phyloP scores from a whole-genome alignment of 2,888 invertebrate genomes.

The Melanostoma mellinum region DNA sequence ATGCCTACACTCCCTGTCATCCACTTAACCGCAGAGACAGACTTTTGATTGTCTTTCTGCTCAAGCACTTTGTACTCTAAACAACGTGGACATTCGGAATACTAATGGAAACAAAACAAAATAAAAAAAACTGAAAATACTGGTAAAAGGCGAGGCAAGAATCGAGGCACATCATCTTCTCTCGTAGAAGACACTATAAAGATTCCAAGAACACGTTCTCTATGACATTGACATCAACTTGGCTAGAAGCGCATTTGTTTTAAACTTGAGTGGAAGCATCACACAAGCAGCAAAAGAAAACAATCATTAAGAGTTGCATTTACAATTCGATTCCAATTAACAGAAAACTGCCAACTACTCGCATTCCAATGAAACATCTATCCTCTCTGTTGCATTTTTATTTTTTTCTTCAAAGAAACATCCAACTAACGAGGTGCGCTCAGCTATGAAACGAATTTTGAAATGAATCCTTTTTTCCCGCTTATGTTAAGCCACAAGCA shows the following conservation, averaged over 20 bases:
- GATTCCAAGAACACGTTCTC: slow-evolving; percentile 62
- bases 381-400: slow-evolving; percentile 35
- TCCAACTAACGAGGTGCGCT: slow-evolving; percentile 69
- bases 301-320: slow-evolving; percentile 69
- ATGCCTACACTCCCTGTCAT: slow-evolving; percentile 31
- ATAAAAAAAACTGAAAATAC: slow-evolving; percentile 36
- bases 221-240: slow-evolving; percentile 53
- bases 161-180: slow-evolving; percentile 31
- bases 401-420: slow-evolving; percentile 6
- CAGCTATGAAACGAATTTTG: slow-evolving; percentile 71
- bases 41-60: slow-evolving; percentile 67
- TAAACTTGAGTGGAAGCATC: slow-evolving; percentile 26
- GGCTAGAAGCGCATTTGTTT: slow-evolving; percentile 44
- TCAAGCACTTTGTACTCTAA: slow-evolving; percentile 60
- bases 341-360: slow-evolving; percentile 68
- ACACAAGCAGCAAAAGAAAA: slow-evolving; percentile 34
- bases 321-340: slow-evolving; percentile 73
- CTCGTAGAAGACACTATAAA: slow-evolving; percentile 12
- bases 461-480: slow-evolving; percentile 70
- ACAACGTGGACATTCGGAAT: slow-evolving; percentile 38
- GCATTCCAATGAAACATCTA: slow-evolving; percentile 62
- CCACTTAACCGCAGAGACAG: slow-evolving; percentile 66
- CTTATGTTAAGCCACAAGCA: slow-evolving; percentile 36
- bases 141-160: slow-evolving; percentile 55
- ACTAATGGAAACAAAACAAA: slow-evolving; percentile 4